Evolutionary conservation across 2,113 vertebrate genomes (phyloP).

Genomic region (Nipponia nippon): DNA sequence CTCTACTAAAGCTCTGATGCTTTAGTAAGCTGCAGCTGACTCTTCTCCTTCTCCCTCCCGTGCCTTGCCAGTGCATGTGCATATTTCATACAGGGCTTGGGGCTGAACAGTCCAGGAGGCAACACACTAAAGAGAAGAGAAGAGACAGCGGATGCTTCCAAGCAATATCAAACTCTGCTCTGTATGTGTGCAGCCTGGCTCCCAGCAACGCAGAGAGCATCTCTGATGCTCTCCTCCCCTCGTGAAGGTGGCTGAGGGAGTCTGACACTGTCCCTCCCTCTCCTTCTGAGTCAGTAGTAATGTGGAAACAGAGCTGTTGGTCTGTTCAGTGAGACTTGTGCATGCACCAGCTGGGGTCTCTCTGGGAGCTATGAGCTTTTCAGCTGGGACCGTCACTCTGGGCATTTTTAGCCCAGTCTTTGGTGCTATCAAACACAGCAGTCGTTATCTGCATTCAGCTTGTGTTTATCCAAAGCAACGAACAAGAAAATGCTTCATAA

Average conservation of each 20-base stretch:
- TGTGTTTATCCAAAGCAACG: not conserved
- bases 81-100: not conserved
- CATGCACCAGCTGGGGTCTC: not conserved
- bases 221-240: not conserved
- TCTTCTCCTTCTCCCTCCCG: not conserved
- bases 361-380: not conserved
- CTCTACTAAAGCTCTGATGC: not conserved
- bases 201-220: not conserved
- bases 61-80: not conserved
- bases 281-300: not conserved
- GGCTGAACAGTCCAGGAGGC: not conserved
- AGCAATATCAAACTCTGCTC: not conserved
- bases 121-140: not conserved
- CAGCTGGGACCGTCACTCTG: not conserved
- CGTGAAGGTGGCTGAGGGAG: not conserved
- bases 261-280: not conserved
- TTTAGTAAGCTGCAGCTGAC: not conserved
- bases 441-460: not conserved
- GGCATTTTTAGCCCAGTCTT: not conserved
- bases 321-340: not conserved
- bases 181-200: not conserved
- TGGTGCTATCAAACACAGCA: not conserved
- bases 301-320: not conserved
- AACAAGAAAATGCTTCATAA: not conserved
- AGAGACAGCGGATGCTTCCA: not conserved